Evolutionary conservation across 2,888 invertebrate genomes (phyloP).

Genomic region (Plagodis dolabraria): DNA sequence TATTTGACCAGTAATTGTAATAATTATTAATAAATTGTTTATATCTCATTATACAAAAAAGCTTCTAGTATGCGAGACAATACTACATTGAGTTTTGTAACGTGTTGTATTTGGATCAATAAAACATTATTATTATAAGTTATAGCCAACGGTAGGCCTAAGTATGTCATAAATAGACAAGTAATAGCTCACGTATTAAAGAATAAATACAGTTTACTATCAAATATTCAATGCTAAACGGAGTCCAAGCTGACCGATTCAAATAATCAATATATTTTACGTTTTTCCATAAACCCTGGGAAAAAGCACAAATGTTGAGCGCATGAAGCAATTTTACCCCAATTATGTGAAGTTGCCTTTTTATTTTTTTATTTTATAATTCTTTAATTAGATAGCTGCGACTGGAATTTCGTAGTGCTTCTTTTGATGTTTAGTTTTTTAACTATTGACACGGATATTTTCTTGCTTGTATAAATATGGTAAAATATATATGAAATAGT

Average conservation of each 20-base stretch:
- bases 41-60: no score
- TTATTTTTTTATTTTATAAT: slow-evolving; percentile 7
- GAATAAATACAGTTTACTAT: not conserved
- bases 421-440: slow-evolving; percentile 6
- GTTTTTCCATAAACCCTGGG: slow-evolving; percentile 38
- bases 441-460: slow-evolving; percentile 2
- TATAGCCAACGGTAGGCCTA: no score
- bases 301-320: slow-evolving; percentile 41
- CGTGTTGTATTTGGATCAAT: no score
- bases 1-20: no score
- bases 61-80: no score
- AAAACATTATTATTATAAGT: no score
- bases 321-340: slow-evolving; percentile 8
- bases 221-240: not conserved
- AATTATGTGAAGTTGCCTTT: slow-evolving; percentile 19
- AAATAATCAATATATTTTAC: slow-evolving; percentile 27
- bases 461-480: no score
- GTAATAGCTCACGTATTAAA: no score
- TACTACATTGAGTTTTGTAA: no score
- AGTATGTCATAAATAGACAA: no score
- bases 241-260: not conserved
- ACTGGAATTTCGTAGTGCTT: slow-evolving; percentile 1
- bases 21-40: no score
- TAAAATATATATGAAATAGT: no score
- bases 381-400: slow-evolving; percentile 5